Evolutionary conservation across 2,888 invertebrate genomes (phyloP), one percentile per base, ranked within the genome.

Genomic region (Epicampocera succincta): DNA sequence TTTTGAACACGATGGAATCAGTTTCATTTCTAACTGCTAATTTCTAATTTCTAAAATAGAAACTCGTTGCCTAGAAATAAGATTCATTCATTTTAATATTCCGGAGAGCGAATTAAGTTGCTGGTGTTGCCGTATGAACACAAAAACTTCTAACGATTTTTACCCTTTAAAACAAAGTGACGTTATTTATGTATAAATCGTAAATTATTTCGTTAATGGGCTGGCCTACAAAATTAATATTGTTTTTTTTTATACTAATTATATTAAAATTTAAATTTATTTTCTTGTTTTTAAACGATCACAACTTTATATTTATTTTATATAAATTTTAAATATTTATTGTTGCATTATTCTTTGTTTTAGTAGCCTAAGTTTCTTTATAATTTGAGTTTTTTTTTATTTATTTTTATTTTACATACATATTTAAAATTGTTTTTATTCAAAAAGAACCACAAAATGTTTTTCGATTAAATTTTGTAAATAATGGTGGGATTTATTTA

Each of bases 401-500:
- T 61, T 44, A 19, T 40, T 60, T 60, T 12, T 40, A 13, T 44
- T 60, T 73, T 72, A 25, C 46, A 33, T 33, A 33, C 13, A 42
- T 54, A 52, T 13, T 58, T 72, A 48, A 29, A n/a, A n/a, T 33
- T 54, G 60, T 48, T 63, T 66, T 50, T 42, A 66, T 19, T 58
- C n/a, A 42, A 44, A 83, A 75, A 80, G 73, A 80, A 80, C 78
- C 73, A 66, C 61, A 79, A 79, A 74, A 79, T 58, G 2, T 54
- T 46, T 11, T 78, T 78, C 71, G 38, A 66, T 52, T 77, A 84
- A 85, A 85, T 88, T 86, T 88, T 89, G 89, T 89, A 90, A 90
- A 90, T 87, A 88, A 89, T 90, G 90, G 89, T 90, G 90, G 90
- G 90, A 89, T 90, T 69, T 61, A 86, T 87, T 88, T 85, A 85